Percentiles rank a stretch among this genome's conserved stretches.
Conservation (phyloP, 2,888 invertebrate genomes). For the Xestia c-nigrum region DNA sequence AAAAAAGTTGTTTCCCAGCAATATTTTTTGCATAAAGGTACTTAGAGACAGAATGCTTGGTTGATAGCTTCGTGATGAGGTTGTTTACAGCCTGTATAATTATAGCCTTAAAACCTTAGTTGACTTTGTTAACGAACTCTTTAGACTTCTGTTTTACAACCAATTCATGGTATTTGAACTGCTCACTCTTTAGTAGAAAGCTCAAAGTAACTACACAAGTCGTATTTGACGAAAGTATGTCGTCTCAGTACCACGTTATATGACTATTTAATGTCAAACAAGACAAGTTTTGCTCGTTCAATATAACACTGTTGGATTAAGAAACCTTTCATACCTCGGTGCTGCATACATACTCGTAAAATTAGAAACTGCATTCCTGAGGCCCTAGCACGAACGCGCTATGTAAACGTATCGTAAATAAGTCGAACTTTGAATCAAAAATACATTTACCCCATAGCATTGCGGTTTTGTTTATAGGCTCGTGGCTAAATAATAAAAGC, state of each 20-base stretch:
- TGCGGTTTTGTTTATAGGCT: not conserved
- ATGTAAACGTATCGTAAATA: not conserved
- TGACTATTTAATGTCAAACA: constrained; percentile 34
- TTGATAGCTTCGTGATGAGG: no score
- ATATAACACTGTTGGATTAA: constrained; percentile 6
- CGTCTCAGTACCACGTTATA: constrained; percentile 14
- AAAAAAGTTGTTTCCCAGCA: no score
- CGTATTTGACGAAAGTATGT: constrained; percentile 24
- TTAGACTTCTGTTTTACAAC: not conserved
- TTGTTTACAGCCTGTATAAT: no score
- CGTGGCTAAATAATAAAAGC: no score
- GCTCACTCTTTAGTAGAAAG: constrained; percentile 15
- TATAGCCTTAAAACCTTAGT: no score
- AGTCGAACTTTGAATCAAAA: not conserved
- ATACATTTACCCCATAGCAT: not conserved
- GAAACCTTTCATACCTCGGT: constrained; percentile 18
- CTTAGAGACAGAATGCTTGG: no score
- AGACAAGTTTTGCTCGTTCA: constrained; percentile 24
- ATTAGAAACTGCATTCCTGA: constrained; percentile 42
- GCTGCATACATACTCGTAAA: constrained; percentile 19
- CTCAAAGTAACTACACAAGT: not conserved
- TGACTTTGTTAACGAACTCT: no score
- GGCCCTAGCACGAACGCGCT: not conserved
- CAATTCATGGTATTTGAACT: not conserved
- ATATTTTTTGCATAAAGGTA: no score